Percentiles rank a stretch among this genome's conserved stretches.
Evolutionary conservation across 2,797 vertebrate genomes (phyloP).

Genomic region (Galago senegalensis): DNA sequence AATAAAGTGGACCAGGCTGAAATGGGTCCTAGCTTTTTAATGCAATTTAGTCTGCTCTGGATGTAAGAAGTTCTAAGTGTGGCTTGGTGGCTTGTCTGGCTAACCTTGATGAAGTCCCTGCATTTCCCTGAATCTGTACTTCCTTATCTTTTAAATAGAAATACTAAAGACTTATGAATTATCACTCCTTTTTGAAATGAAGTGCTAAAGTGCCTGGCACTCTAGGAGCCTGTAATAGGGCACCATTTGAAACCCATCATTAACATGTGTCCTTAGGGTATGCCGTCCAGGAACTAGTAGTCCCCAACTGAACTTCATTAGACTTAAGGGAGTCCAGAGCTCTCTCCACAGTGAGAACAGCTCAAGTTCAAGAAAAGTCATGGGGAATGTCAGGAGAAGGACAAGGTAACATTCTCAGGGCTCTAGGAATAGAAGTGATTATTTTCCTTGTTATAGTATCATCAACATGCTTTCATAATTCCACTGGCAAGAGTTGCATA

Average conservation of each 20-base stretch:
- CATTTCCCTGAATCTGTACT: constrained; percentile 15
- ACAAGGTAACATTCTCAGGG: constrained; percentile 83
- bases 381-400: constrained; percentile 85
- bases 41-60: not conserved
- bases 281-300: constrained; percentile 47
- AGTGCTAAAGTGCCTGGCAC: not conserved
- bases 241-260: constrained; percentile 50
- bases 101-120: constrained; percentile 58
- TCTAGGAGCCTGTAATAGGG: too few species aligned
- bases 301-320: constrained; percentile 67
- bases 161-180: constrained; percentile 59
- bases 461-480: constrained; percentile 78
- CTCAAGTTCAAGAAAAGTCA: constrained; percentile 80
- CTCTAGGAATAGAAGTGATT: constrained; percentile 83
- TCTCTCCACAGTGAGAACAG: constrained; percentile 68
- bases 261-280: constrained; percentile 63
- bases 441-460: constrained; percentile 84
- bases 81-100: not conserved
- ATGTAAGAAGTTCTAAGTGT: not conserved
- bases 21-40: not conserved
- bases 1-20: not conserved
- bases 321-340: constrained; percentile 38
- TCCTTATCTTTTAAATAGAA: constrained; percentile 57
- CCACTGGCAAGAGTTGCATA: constrained; percentile 70
- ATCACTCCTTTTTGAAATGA: constrained; percentile 72